phyloP scores from a whole-genome alignment of 2,797 vertebrate genomes.

The Anisognathus igniventris region DNA sequence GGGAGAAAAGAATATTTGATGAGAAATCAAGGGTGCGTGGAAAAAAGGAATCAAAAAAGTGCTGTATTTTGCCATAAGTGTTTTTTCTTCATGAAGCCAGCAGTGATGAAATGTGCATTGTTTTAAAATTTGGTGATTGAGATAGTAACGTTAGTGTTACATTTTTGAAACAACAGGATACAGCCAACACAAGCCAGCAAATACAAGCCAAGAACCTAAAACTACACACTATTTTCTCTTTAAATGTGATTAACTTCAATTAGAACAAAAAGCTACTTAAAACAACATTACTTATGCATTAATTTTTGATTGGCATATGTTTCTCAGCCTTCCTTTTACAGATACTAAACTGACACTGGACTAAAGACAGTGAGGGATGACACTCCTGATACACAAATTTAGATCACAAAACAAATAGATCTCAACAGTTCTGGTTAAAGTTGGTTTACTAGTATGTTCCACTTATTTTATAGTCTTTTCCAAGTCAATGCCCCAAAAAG shows the following conservation, averaged over 20 bases:
- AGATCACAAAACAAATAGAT: not conserved
- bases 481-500: not conserved
- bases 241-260: not conserved
- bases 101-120: not conserved
- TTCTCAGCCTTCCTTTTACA: not conserved
- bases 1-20: not conserved
- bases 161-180: not conserved
- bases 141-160: not conserved
- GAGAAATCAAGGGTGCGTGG: not conserved
- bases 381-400: not conserved
- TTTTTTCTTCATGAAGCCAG: not conserved
- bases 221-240: not conserved
- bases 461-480: not conserved
- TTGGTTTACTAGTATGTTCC: not conserved
- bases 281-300: constrained; percentile 32
- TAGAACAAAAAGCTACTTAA: not conserved
- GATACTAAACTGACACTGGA: not conserved
- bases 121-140: not conserved
- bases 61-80: not conserved
- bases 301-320: not conserved
- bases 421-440: not conserved
- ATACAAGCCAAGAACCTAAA: not conserved
- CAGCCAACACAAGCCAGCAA: not conserved
- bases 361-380: not conserved
- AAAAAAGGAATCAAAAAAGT: not conserved